Base-by-base conservation (phyloP, 2,888 invertebrate genomes). In the Philereme transversata region DNA sequence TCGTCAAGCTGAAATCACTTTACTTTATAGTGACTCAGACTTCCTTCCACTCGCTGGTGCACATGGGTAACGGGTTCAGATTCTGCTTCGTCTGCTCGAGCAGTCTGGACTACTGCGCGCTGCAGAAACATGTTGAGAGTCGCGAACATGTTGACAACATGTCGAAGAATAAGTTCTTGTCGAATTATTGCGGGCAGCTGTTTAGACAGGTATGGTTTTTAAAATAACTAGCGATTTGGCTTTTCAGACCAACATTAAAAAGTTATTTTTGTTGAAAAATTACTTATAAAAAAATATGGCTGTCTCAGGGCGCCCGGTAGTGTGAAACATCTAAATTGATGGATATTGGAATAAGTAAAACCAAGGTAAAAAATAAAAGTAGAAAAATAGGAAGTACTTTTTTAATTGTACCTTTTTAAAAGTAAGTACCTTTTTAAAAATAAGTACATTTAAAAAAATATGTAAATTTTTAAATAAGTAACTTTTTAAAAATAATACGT, bases 151-250 rank as follows among this genome's bases (percentile, higher is more conserved):
- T 35, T 0, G 53, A 64, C 0, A 59, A 55, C 4, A n/a, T 65
- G 0, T 4, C 22, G 0, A 54, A 57, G 4, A 64, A 59, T 11
- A 62, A 57, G 46, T 64, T 67, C 5, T 8, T 69, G 10, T 62
- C 61, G 6, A 67, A 67, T 8, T 61, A 60, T 22, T 43, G 73
- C 1, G 73, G 68, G 10, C 71, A 75, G 57, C 63, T 81, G 8
- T 60, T 83, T 4, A 65, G 83, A 61, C 83, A 83, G 79, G 84
- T 81, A 9, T 69, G 71, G 6, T 40, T 3, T 33, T 9, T 45
- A 9, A 44, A n/a, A 44, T n/a, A n/a, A n/a, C n/a, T n/a, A n/a
- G n/a, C n/a, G 4, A 4, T 36, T 35, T 22, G 22, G 22, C 22
- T 22, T 22, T 22, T 22, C 22, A 22, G 22, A 22, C 3, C 22